These are phyloP conservation scores for Tetramorium bicarinatum DNA, from an alignment of 2,888 invertebrate species.

Conservation along the genomic window DNA sequence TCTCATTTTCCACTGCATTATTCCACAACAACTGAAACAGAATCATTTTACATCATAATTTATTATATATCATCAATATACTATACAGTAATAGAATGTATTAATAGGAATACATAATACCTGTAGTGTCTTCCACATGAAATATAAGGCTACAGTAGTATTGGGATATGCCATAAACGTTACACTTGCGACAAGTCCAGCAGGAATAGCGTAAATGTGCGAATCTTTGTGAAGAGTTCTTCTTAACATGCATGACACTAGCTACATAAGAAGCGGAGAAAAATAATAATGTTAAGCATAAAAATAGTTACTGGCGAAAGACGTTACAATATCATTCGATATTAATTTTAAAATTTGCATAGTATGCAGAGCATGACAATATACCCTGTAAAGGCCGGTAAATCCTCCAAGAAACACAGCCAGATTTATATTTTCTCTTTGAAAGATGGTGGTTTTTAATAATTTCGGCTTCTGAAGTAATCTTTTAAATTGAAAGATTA, in stretches of 20 bases:
- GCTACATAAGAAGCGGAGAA: slow-evolving; percentile 85
- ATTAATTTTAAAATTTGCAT: background rate
- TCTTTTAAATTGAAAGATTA: slow-evolving; percentile 88
- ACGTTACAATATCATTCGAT: slow-evolving; percentile 11
- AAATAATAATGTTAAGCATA: background rate
- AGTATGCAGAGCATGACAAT: background rate
- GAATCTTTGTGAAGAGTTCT: slow-evolving; percentile 89
- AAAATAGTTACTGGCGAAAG: slow-evolving; percentile 67
- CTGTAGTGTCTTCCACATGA: slow-evolving; percentile 94
- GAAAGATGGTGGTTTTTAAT: slow-evolving; percentile 87
- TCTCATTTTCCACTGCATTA: slow-evolving; percentile 89
- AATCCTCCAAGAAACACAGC: slow-evolving; percentile 91
- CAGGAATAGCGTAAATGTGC: slow-evolving; percentile 89
- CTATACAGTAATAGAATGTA: background rate
- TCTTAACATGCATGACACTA: slow-evolving; percentile 90
- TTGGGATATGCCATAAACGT: slow-evolving; percentile 92
- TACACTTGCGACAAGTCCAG: slow-evolving; percentile 91
- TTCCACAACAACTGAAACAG: slow-evolving; percentile 90
- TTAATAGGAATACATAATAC: slow-evolving; percentile 85
- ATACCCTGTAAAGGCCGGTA: slow-evolving; percentile 90
- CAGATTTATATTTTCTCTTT: slow-evolving; percentile 88
- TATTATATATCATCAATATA: background rate
- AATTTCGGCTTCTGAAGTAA: slow-evolving; percentile 87
- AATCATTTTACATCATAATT: background rate
- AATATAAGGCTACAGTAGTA: slow-evolving; percentile 93